Evolutionary conservation across 2,797 vertebrate genomes (phyloP).

Genomic region (Clangula hyemalis): DNA sequence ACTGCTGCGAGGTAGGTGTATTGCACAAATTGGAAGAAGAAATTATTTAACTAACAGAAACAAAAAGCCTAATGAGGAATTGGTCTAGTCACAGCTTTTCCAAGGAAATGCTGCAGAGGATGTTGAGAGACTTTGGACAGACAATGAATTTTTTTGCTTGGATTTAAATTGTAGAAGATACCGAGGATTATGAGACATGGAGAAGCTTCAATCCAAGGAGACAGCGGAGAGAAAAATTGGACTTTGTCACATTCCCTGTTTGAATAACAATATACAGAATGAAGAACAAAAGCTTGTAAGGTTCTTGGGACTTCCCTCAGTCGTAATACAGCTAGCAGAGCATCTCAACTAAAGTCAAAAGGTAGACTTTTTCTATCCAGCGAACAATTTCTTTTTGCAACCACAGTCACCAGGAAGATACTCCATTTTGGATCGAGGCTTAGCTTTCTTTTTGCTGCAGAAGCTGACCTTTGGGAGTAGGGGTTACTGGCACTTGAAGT

Average conservation of each 20-base stretch:
- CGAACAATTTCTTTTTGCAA: not conserved
- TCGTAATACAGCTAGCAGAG: not conserved
- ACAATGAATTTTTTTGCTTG: not conserved
- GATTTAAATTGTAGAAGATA: not conserved
- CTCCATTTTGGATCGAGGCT: not conserved
- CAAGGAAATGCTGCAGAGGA: not conserved
- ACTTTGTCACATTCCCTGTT: not conserved
- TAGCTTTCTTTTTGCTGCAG: not conserved
- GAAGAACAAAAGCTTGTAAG: not conserved
- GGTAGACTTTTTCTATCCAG: not conserved
- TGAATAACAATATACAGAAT: not conserved
- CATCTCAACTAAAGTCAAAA: not conserved
- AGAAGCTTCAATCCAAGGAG: not conserved
- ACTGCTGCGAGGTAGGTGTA: not conserved
- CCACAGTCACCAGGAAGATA: not conserved
- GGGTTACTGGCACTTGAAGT: not conserved
- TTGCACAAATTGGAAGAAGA: not conserved
- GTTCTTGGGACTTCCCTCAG: not conserved
- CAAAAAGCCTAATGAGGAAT: not conserved
- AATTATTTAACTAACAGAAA: not conserved
- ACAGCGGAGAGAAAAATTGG: not conserved
- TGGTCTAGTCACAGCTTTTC: not conserved
- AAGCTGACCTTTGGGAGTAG: constrained; percentile 17
- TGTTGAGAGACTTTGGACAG: not conserved
- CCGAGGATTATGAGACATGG: not conserved